Conservation (phyloP, 2,888 invertebrate genomes). For the Neria commutata region DNA sequence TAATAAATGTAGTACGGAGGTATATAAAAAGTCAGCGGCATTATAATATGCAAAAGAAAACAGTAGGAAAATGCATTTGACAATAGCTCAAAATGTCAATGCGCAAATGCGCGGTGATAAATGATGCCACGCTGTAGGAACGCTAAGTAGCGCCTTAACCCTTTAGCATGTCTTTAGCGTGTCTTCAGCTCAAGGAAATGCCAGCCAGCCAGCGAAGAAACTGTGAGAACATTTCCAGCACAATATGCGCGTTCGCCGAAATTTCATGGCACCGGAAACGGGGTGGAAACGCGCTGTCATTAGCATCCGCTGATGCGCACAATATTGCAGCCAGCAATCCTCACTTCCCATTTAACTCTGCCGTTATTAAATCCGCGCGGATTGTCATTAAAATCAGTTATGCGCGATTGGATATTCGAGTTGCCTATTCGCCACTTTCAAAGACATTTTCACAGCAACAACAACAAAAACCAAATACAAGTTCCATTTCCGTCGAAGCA, state of each 20-base stretch:
- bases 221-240: conserved; percentile 3
- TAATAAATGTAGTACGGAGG: not conserved
- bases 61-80: not conserved
- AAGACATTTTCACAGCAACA: not conserved
- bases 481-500: conserved; percentile 12
- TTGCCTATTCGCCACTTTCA: not conserved
- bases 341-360: conserved; percentile 28
- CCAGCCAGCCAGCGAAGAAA: not conserved
- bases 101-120: not conserved
- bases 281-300: conserved; percentile 1
- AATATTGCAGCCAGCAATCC: conserved; percentile 4
- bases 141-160: not conserved
- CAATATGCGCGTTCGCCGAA: not conserved
- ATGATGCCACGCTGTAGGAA: not conserved
- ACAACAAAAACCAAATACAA: conserved; percentile 9
- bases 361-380: conserved; percentile 33
- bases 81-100: conserved; percentile 8
- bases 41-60: not conserved
- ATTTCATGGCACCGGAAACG: not conserved
- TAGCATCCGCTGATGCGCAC: conserved; percentile 5
- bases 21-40: not conserved
- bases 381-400: conserved; percentile 54
- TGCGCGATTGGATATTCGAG: conserved; percentile 29
- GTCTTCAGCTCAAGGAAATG: not conserved
- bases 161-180: not conserved